These are phyloP conservation scores for Platygyra sinensis DNA, from an alignment of 64 coral and sea anemone genomes.

Conservation along the genomic window DNA sequence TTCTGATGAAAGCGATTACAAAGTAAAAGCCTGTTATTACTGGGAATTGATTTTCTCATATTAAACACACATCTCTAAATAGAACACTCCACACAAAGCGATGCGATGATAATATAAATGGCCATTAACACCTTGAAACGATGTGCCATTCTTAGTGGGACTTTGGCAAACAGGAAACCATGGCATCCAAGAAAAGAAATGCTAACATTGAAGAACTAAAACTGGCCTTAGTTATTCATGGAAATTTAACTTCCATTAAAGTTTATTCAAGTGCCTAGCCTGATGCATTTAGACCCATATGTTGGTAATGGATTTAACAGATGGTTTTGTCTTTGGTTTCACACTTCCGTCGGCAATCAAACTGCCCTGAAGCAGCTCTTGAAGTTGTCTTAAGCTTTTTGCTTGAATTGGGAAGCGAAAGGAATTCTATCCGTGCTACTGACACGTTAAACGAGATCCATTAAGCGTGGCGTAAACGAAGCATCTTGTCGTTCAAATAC, in stretches of 20 bases:
- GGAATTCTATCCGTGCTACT: constrained; percentile 38
- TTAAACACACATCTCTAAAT: constrained; percentile 70
- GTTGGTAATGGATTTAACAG: constrained; percentile 66
- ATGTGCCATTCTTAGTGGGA: constrained; percentile 52
- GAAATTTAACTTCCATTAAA: constrained; percentile 94
- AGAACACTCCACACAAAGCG: constrained; percentile 89
- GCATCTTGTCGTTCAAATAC: constrained; percentile 66
- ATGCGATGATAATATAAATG: constrained; percentile 81
- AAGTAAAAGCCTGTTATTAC: constrained; percentile 59
- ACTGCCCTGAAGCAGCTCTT: constrained; percentile 23
- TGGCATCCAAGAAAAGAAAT: constrained; percentile 84
- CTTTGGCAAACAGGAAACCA: constrained; percentile 95
- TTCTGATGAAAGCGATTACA: constrained; percentile 32
- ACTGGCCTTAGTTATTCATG: constrained; percentile 70
- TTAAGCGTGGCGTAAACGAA: constrained; percentile 50
- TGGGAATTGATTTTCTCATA: constrained; percentile 84
- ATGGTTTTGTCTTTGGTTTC: constrained; percentile 79
- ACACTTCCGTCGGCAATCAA: constrained; percentile 82
- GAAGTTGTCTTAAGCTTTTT: constrained; percentile 18
- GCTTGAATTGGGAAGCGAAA: neutral
- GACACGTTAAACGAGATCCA: constrained; percentile 21
- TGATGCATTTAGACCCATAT: constrained; percentile 60
- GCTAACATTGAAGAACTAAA: constrained; percentile 76
- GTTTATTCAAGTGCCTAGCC: constrained; percentile 60
- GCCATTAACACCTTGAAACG: constrained; percentile 87